Evolutionary conservation across 1,140 invertebrate species (phyloP).

Genomic region (Anoplophora glabripennis): DNA sequence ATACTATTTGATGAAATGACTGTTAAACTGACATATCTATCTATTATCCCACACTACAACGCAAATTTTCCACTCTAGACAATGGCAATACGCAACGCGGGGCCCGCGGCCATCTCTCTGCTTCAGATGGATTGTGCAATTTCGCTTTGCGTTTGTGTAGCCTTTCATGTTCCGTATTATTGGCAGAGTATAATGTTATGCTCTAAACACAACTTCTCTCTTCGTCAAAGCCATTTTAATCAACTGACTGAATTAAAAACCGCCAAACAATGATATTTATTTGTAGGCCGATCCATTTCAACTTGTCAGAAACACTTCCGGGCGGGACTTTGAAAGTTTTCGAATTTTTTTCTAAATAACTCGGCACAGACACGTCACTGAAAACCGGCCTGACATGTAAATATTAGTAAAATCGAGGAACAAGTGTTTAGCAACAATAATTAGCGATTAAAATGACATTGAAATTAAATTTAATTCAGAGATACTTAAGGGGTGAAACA

Average conservation of each 20-base stretch:
- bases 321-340: not conserved
- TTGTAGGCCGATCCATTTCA: conserved; percentile 5
- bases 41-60: too few relatives aligned
- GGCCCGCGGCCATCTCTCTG: conserved; percentile 16
- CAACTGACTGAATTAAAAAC: conserved; percentile 10
- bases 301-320: conserved; percentile 10
- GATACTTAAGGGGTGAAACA: too few relatives aligned
- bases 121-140: conserved; percentile 17
- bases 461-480: too few relatives aligned
- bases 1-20: too few relatives aligned
- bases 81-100: conserved; percentile 8
- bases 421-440: too few relatives aligned
- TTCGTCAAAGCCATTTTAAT: conserved; percentile 1
- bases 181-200: not conserved
- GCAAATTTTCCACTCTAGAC: not conserved
- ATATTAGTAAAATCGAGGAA: too few relatives aligned
- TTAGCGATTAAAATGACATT: not conserved
- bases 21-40: too few relatives aligned
- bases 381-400: too few relatives aligned
- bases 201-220: not conserved
- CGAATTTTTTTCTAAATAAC: conserved; percentile 3
- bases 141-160: not conserved
- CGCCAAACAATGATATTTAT: conserved; percentile 1
- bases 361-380: too few relatives aligned
- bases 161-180: conserved; percentile 8